phyloP scores from a whole-genome alignment of 2,888 invertebrate species.

The Arenicola marina region DNA sequence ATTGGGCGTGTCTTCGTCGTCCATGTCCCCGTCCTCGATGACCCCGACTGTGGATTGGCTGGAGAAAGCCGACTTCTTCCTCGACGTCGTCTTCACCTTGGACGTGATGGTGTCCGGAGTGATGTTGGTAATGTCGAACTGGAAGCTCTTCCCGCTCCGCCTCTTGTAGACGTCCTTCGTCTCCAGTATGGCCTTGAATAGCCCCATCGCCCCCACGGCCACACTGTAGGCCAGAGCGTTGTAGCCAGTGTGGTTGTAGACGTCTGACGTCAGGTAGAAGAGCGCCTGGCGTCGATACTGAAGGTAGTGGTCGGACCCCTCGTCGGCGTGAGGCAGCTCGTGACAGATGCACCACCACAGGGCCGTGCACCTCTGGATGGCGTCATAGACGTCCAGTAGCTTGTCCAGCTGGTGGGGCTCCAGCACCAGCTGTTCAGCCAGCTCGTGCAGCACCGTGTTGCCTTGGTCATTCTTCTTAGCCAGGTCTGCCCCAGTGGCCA shows the following conservation, averaged over 20 bases:
- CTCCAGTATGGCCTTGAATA: constrained; percentile 44
- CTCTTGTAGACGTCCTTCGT: constrained; percentile 45
- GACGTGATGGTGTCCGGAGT: constrained; percentile 27
- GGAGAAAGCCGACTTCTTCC: neutral
- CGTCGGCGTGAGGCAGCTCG: constrained; percentile 38
- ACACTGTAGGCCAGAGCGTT: constrained; percentile 46
- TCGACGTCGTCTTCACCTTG: neutral
- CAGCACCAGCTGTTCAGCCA: constrained; percentile 37
- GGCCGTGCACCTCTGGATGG: constrained; percentile 18
- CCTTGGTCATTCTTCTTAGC: constrained; percentile 40
- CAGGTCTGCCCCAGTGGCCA: constrained; percentile 44
- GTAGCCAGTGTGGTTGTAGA: constrained; percentile 42
- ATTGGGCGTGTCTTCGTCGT: neutral
- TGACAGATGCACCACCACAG: constrained; percentile 50
- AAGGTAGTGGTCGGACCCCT: constrained; percentile 33
- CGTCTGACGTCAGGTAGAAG: constrained; percentile 39
- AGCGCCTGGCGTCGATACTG: constrained; percentile 39
- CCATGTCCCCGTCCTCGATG: neutral
- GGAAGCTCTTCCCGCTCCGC: constrained; percentile 13
- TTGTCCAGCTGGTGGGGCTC: constrained; percentile 26
- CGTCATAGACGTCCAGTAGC: constrained; percentile 30
- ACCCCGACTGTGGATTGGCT: constrained; percentile 3
- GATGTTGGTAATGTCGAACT: constrained; percentile 47
- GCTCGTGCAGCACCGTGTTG: constrained; percentile 48
- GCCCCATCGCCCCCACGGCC: constrained; percentile 40